These are phyloP conservation scores for Nothoprocta pentlandii DNA, from an alignment of 2,113 vertebrate genomes.

Conservation along the genomic window DNA sequence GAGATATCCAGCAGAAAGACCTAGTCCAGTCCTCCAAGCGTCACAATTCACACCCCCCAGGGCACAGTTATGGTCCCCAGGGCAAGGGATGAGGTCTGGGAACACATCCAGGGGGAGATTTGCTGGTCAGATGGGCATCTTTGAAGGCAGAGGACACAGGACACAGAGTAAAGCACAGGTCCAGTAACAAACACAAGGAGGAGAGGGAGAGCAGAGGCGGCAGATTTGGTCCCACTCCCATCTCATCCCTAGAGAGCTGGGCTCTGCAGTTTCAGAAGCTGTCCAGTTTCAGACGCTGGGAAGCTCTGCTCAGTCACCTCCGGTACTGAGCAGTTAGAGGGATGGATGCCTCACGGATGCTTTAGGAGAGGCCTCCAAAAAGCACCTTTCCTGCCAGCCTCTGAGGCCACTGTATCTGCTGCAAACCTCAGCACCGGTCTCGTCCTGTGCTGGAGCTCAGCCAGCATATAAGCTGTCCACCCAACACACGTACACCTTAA, in stretches of 20 bases:
- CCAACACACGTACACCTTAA: not conserved
- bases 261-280: not conserved
- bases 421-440: not conserved
- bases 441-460: rapidly evolving
- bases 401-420: not conserved
- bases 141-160: not conserved
- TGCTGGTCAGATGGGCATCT: rapidly evolving
- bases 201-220: not conserved
- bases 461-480: not conserved
- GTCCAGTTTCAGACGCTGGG: not conserved
- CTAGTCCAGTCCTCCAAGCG: not conserved
- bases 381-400: not conserved
- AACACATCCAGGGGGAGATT: not conserved
- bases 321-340: not conserved
- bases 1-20: not conserved
- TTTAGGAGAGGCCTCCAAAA: not conserved
- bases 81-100: not conserved
- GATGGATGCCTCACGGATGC: not conserved
- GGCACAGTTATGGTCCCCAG: too few species aligned
- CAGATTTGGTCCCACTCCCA: not conserved
- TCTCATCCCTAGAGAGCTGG: not conserved
- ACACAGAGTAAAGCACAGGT: not conserved
- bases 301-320: not conserved
- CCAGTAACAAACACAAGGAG: not conserved
- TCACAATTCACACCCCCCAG: not conserved